These are phyloP conservation scores for Aselliscus stoliczkanus DNA, from an alignment of 2,797 vertebrate species.

Conservation along the genomic window DNA sequence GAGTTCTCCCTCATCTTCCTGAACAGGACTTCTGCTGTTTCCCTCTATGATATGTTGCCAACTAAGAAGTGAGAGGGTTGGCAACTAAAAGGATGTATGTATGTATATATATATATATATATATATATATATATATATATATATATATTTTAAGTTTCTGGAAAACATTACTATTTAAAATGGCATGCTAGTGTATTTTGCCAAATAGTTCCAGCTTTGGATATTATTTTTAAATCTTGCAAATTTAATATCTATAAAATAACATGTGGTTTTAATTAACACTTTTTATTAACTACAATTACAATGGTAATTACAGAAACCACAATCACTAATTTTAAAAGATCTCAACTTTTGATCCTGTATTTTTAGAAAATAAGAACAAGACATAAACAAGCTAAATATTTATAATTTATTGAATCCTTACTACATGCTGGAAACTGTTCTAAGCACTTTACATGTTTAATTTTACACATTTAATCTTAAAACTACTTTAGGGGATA, in stretches of 20 bases:
- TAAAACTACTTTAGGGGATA: background rate
- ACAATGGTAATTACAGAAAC: background rate
- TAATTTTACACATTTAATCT: background rate
- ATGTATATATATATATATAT: background rate
- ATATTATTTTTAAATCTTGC: background rate
- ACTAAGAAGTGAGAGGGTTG: background rate
- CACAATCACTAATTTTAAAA: background rate
- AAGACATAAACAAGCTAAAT: background rate
- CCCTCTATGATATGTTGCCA: fast-evolving
- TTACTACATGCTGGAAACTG: background rate
- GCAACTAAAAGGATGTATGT: background rate
- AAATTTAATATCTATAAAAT: background rate
- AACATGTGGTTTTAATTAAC: background rate
- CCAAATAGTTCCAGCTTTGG: background rate
- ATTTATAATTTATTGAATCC: background rate
- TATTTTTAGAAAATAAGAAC: background rate
- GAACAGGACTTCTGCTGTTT: background rate
- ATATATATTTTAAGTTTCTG: background rate
- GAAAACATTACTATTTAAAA: background rate
- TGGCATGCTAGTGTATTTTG: background rate
- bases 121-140: too few relatives aligned
- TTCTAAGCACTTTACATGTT: background rate
- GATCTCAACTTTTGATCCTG: background rate
- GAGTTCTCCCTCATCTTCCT: background rate
- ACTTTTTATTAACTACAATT: background rate